phyloP scores from a whole-genome alignment of 2,797 vertebrate genomes.

The Rhinoraja longicauda region DNA sequence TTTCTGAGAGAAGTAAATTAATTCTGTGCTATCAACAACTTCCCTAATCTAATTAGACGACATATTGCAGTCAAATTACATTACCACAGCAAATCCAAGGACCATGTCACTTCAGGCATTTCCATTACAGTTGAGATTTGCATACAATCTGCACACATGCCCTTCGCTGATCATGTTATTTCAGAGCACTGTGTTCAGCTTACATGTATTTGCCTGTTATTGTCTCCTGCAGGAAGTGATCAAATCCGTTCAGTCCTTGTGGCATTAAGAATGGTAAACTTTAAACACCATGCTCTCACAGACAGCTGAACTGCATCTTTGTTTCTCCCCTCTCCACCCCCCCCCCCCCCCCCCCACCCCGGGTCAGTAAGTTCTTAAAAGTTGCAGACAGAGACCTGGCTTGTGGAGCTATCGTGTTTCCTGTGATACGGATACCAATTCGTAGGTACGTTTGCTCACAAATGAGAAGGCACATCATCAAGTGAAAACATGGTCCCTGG shows the following conservation, averaged over 20 bases:
- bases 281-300: neutral
- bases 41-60: constrained; percentile 24
- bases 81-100: neutral
- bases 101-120: neutral
- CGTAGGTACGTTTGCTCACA: too few species aligned
- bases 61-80: neutral
- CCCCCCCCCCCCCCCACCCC: too few species aligned
- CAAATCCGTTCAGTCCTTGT: neutral
- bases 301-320: neutral
- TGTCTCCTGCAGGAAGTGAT: neutral
- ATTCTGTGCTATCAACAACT: neutral
- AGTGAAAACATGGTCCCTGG: too few species aligned
- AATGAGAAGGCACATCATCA: too few species aligned
- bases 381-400: neutral
- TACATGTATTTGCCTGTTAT: neutral
- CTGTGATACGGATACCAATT: too few species aligned
- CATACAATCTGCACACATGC: neutral
- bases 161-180: neutral
- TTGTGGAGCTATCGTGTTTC: too few species aligned
- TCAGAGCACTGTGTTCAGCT: neutral
- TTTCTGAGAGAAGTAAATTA: constrained; percentile 5
- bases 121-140: constrained; percentile 36
- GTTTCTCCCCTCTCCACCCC: neutral
- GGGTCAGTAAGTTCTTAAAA: neutral
- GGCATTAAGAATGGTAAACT: neutral